These are phyloP conservation scores for Opisthograptis luteolata DNA, from an alignment of 2,888 invertebrate species.

Conservation along the genomic window DNA sequence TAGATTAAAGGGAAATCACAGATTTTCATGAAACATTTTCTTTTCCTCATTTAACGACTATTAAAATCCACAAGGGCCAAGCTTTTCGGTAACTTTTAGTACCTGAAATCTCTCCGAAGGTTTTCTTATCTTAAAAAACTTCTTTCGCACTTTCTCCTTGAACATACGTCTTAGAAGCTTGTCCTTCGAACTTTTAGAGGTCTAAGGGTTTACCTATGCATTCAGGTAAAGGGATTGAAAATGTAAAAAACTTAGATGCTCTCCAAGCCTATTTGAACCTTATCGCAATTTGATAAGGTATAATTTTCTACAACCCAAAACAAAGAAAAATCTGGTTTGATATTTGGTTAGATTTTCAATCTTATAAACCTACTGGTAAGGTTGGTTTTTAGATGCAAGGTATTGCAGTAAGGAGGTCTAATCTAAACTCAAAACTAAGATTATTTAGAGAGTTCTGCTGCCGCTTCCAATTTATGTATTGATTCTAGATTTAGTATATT, in stretches of 20 bases:
- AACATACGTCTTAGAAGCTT: neutral
- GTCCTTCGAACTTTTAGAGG: constrained; percentile 5
- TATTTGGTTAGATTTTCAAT: neutral
- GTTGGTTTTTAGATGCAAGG: neutral
- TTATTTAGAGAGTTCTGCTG: constrained; percentile 1
- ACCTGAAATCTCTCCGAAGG: neutral
- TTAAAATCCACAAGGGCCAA: no score
- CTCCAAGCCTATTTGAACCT: neutral
- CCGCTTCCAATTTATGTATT: constrained; percentile 6
- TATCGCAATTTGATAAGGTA: neutral
- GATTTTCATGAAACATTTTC: no score
- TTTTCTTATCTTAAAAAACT: neutral
- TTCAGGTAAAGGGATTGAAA: constrained; percentile 6
- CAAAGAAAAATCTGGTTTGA: no score
- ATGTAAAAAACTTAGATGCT: neutral
- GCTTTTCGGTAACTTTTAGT: no score
- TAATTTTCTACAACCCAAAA: no score
- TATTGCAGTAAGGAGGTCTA: neutral
- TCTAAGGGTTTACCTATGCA: constrained; percentile 13
- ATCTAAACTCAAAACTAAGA: neutral
- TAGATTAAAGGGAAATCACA: no score
- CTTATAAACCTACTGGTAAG: neutral
- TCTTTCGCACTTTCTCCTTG: neutral
- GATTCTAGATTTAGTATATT: constrained; percentile 3
- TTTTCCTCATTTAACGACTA: no score